These are phyloP conservation scores for Leucophenga montana DNA, from an alignment of 2,888 invertebrate genomes.

Conservation along the genomic window DNA sequence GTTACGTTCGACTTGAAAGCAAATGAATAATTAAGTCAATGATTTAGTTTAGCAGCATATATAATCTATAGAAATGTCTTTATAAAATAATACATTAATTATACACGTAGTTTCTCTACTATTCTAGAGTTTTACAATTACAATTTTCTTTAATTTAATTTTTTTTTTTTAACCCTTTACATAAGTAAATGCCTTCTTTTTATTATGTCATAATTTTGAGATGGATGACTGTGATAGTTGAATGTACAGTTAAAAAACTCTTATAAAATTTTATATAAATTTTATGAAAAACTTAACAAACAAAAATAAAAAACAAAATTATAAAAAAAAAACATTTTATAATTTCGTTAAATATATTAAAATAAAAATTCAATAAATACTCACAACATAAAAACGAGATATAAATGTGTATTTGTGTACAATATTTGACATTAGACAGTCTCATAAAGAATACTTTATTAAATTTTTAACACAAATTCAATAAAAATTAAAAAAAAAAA, in stretches of 20 bases:
- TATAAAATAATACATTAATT: too few relatives aligned
- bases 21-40: too few relatives aligned
- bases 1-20: too few relatives aligned
- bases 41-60: too few relatives aligned
- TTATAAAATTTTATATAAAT: slow-evolving; percentile 49
- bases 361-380: background rate
- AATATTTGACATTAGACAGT: slow-evolving; percentile 12
- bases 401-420: slow-evolving; percentile 18
- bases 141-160: too few relatives aligned
- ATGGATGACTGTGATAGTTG: slow-evolving; percentile 74
- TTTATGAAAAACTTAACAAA: slow-evolving; percentile 10
- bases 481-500: slow-evolving; percentile 4
- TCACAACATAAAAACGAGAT: slow-evolving; percentile 34
- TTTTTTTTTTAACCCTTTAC: slow-evolving; percentile 36
- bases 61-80: too few relatives aligned
- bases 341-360: slow-evolving; percentile 13
- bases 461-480: slow-evolving; percentile 22
- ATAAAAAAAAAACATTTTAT: slow-evolving; percentile 18
- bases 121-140: too few relatives aligned
- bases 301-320: slow-evolving; percentile 11
- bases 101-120: too few relatives aligned
- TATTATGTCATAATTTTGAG: slow-evolving; percentile 43
- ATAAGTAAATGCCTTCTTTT: slow-evolving; percentile 1
- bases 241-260: slow-evolving; percentile 69
- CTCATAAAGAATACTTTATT: slow-evolving; percentile 12